These are phyloP conservation scores for Falco novaeseelandiae DNA, from an alignment of 2,797 vertebrate species.

Conservation along the genomic window DNA sequence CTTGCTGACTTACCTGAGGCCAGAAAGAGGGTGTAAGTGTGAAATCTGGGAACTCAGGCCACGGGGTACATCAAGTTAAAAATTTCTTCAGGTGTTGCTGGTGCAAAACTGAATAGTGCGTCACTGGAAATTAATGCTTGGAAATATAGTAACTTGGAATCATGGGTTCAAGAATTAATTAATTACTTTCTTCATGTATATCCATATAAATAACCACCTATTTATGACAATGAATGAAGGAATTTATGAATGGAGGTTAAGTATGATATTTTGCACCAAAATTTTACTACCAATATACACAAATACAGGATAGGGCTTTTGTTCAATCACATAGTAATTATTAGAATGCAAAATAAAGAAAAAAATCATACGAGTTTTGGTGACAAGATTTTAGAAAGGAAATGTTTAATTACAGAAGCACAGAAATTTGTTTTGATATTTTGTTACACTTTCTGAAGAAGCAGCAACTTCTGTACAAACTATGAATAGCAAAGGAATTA, in stretches of 20 bases:
- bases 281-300: background rate
- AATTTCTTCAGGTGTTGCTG: background rate
- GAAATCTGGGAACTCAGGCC: background rate
- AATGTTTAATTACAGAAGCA: constrained; percentile 10
- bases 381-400: constrained; percentile 10
- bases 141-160: background rate
- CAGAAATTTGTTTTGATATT: background rate
- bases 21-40: background rate
- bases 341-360: background rate
- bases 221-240: background rate
- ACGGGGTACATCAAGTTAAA: fast-evolving
- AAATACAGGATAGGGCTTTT: background rate
- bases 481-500: background rate
- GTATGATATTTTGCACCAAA: background rate
- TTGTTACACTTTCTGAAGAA: background rate
- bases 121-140: background rate
- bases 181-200: background rate
- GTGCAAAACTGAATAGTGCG: background rate
- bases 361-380: background rate
- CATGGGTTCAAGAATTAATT: background rate
- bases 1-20: background rate
- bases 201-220: background rate
- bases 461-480: background rate
- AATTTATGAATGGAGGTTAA: background rate
- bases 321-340: background rate